Percentiles rank a stretch among this genome's conserved stretches.
Conservation (phyloP, 2,888 invertebrate genomes). For the Cryptophagus acutangulus region DNA sequence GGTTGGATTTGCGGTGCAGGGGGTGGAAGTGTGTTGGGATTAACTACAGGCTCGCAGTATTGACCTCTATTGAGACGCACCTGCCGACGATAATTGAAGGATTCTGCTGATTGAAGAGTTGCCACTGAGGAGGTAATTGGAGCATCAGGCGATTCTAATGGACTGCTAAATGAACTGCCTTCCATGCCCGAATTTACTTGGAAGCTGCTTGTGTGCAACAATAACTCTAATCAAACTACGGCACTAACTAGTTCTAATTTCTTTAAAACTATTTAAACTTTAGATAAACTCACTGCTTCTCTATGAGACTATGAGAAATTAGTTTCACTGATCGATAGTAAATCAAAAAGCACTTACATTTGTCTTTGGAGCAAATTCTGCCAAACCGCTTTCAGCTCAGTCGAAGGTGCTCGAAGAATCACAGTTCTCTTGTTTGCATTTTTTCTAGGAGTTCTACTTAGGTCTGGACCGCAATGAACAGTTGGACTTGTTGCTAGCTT, state of each 20-base stretch:
- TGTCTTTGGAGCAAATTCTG: conserved; percentile 82
- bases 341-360: conserved; percentile 73
- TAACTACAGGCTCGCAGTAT: conserved; percentile 37
- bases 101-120: conserved; percentile 63
- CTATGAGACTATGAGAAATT: too few relatives aligned
- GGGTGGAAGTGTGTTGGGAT: conserved; percentile 13
- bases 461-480: conserved; percentile 67
- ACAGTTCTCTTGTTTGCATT: conserved; percentile 63
- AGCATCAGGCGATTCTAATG: conserved; percentile 76
- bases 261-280: neutral
- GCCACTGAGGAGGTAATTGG: conserved; percentile 62
- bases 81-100: conserved; percentile 50
- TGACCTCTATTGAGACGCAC: conserved; percentile 47
- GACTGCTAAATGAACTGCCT: conserved; percentile 72
- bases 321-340: too few relatives aligned
- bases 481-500: conserved; percentile 64
- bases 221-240: conserved; percentile 22
- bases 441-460: conserved; percentile 59
- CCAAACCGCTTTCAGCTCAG: conserved; percentile 85
- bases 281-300: too few relatives aligned
- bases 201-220: conserved; percentile 59
- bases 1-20: conserved; percentile 9
- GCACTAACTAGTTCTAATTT: neutral
- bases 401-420: conserved; percentile 72
- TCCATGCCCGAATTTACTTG: conserved; percentile 77